Base-by-base conservation (phyloP, 2,113 vertebrate genomes). In the Megaleporinus macrocephalus region DNA sequence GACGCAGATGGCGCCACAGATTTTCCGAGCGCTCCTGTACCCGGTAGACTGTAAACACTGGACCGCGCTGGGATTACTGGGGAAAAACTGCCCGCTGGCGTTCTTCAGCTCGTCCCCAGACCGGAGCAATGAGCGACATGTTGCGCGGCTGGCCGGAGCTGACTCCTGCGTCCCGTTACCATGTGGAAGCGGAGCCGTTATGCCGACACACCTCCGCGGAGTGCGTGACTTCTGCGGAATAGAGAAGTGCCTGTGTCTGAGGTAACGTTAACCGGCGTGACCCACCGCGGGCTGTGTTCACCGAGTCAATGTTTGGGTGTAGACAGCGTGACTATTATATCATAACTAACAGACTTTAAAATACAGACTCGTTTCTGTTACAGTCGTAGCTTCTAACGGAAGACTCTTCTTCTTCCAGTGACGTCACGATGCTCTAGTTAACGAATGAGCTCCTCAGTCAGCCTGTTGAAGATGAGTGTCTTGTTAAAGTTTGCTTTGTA, bases 181-280 rank as follows among this genome's bases (percentile, higher is more conserved):
- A 68, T 24, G 22, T 9, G 36, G 71, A 24, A 5, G 22, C 29
- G 33, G 33, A 12, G 14, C 55, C 18, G 57, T 49, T 24, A 18
- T 55, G 30, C 62, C 53, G 62, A 44, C 71, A 16, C 47, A 44
- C 49, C 29, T 81, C 30, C 74, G 33, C 73, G 63, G 79, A 72
- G 73, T 5, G 63, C 51, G 51, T 59, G 63, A 66, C 63, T 33
- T 33, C 16, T 30, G 65, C 33, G 65, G 66, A 41, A 44, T 36
- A 70, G 33, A 44, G 22, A n/a, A 7, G 20, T n/a, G 66, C 36
- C 33, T 14, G 36, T 24, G 33, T 5, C 65, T 22, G 11, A 70
- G 66, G 66, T 70, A 70, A 61, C 53, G 1, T n/a, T 6, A 7
- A 5, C 49, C 49, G 13, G 41, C n/a, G n/a, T 4, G 33, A 7